These are phyloP conservation scores for Perodicticus potto DNA, from an alignment of 2,797 vertebrate genomes.

Conservation along the genomic window DNA sequence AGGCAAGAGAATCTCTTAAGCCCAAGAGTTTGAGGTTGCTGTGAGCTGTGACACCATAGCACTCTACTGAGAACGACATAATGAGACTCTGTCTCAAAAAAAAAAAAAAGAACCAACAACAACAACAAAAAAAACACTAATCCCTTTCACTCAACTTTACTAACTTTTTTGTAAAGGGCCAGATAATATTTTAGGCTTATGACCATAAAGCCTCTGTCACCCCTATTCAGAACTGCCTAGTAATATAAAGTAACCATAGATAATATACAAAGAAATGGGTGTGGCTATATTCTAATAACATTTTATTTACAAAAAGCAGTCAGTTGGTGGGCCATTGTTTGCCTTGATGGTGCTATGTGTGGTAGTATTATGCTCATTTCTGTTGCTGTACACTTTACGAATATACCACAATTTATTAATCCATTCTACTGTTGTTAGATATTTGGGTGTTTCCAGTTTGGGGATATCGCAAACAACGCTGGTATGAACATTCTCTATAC, in stretches of 20 bases:
- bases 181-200: not conserved
- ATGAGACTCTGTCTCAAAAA: too few relatives aligned
- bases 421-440: not conserved
- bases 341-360: not conserved
- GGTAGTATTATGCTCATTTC: not conserved
- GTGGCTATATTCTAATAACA: not conserved
- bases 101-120: too few relatives aligned
- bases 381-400: conserved; percentile 23
- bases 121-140: not conserved
- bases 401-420: not conserved
- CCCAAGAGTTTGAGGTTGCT: too few relatives aligned
- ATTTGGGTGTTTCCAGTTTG: not conserved
- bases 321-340: not conserved
- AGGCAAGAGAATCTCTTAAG: too few relatives aligned
- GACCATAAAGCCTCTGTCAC: not conserved
- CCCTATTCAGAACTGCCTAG: conserved; percentile 10
- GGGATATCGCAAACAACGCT: not conserved
- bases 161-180: not conserved
- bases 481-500: not conserved
- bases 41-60: too few relatives aligned
- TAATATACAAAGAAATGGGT: not conserved
- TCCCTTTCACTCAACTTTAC: not conserved
- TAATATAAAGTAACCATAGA: not conserved
- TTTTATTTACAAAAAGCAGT: not conserved
- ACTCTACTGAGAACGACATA: too few relatives aligned